Conservation (phyloP, 2,888 invertebrate species). For the Macaria liturata region DNA sequence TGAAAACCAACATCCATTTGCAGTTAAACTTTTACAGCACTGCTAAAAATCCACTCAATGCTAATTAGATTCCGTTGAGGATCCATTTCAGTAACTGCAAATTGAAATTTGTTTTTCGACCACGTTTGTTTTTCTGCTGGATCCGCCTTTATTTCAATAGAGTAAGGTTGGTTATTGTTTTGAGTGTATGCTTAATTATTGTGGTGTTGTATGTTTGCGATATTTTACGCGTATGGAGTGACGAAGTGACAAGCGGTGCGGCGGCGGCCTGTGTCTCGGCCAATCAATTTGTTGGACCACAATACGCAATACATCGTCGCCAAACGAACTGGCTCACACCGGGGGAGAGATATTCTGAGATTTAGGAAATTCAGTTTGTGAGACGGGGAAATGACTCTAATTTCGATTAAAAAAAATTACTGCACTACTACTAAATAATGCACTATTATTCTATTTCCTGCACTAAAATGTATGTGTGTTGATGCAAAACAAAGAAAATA, state of each 20-base stretch:
- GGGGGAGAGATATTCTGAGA: slow-evolving; percentile 51
- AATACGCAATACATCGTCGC: slow-evolving; percentile 73
- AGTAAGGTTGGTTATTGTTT: slow-evolving; percentile 34
- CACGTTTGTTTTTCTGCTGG: slow-evolving; percentile 10
- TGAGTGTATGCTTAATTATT: slow-evolving; percentile 12
- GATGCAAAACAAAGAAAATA: too few relatives aligned
- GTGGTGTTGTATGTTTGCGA: slow-evolving; percentile 37
- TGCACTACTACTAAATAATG: too few relatives aligned
- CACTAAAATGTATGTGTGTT: too few relatives aligned
- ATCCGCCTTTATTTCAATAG: slow-evolving; percentile 14
- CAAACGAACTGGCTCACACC: slow-evolving; percentile 68
- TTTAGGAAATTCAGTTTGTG: too few relatives aligned
- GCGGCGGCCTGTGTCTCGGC: slow-evolving; percentile 69
- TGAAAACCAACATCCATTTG: slow-evolving; percentile 31
- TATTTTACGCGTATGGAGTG: slow-evolving; percentile 63
- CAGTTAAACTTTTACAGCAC: not conserved
- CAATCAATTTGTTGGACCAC: slow-evolving; percentile 79
- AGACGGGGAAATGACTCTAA: too few relatives aligned
- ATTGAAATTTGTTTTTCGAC: slow-evolving; percentile 31
- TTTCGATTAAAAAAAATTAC: too few relatives aligned
- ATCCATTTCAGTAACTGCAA: slow-evolving; percentile 28
- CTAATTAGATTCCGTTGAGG: slow-evolving; percentile 12
- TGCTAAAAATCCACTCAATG: not conserved
- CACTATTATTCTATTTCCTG: too few relatives aligned
- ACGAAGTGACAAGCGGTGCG: slow-evolving; percentile 71